These are phyloP conservation scores for Anguilla marmorata DNA, from an alignment of 2,797 vertebrate genomes.

Conservation along the genomic window DNA sequence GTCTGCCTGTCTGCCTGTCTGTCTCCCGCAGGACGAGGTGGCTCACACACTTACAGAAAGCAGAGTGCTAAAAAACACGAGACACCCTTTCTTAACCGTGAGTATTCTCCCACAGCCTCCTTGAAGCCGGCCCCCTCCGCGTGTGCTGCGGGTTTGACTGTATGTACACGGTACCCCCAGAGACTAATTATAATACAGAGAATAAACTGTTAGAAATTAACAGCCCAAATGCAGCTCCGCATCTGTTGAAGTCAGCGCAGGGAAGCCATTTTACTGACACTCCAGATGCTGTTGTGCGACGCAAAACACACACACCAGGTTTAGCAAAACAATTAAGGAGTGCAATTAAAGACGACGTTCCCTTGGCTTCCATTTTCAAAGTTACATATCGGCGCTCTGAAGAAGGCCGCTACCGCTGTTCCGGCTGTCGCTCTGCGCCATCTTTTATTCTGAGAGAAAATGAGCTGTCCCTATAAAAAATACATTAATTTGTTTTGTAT, in stretches of 20 bases:
- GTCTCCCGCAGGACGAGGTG: slow-evolving; percentile 87
- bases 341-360: slow-evolving; percentile 38
- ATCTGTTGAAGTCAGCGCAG: slow-evolving; percentile 52
- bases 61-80: slow-evolving; percentile 95
- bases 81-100: slow-evolving; percentile 96
- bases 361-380: slow-evolving; percentile 32
- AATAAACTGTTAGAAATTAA: slow-evolving; percentile 58
- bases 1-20: slow-evolving; percentile 31
- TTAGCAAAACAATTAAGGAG: slow-evolving; percentile 53
- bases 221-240: slow-evolving; percentile 53
- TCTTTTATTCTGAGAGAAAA: slow-evolving; percentile 56
- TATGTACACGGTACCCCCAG: slow-evolving; percentile 45
- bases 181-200: slow-evolving; percentile 56
- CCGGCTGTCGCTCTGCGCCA: slow-evolving; percentile 51
- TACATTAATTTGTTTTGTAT: background rate
- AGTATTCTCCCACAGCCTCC: slow-evolving; percentile 61
- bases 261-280: slow-evolving; percentile 59
- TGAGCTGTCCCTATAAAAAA: slow-evolving; percentile 31
- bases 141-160: slow-evolving; percentile 16
- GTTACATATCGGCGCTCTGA: slow-evolving; percentile 29
- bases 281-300: slow-evolving; percentile 58
- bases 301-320: slow-evolving; percentile 52
- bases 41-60: slow-evolving; percentile 97
- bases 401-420: slow-evolving; percentile 53
- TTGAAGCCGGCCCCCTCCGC: slow-evolving; percentile 39